A percentile compares a stretch with the other conserved stretches of the same genome.
Conservation (phyloP, 2,113 vertebrate genomes). For the Syngnathus typhle region DNA sequence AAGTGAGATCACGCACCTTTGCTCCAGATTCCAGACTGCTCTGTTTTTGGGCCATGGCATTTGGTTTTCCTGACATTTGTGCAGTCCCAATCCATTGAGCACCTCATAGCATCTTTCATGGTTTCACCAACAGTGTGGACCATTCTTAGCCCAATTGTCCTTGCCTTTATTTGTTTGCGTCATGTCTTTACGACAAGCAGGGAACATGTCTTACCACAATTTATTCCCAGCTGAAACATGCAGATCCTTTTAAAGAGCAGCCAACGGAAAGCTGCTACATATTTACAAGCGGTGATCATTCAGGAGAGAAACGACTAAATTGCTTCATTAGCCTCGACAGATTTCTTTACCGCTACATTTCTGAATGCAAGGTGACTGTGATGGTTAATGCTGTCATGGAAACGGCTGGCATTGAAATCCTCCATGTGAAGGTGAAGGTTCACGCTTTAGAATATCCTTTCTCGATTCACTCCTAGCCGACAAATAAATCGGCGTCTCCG, state of each 20-base stretch:
- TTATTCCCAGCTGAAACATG: background rate
- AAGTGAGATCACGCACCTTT: no score
- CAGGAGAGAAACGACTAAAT: background rate
- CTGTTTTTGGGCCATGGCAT: no score
- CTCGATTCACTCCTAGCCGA: background rate
- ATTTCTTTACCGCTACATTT: no score
- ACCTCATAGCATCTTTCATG: background rate
- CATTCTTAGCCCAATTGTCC: background rate
- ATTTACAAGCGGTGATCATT: background rate
- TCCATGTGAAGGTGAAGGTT: background rate
- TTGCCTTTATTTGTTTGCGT: background rate
- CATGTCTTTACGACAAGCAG: background rate
- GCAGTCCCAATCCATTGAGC: background rate
- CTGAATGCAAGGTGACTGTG: no score
- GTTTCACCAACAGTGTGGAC: background rate
- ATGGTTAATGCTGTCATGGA: background rate
- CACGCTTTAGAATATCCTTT: background rate
- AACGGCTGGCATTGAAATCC: background rate
- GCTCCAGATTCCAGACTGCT: no score
- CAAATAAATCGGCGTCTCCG: background rate
- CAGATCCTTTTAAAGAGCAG: background rate
- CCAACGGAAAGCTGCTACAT: background rate
- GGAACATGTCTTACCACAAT: background rate
- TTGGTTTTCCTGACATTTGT: background rate
- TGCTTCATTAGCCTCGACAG: background rate